Base-by-base conservation (phyloP, 2,797 vertebrate species). In the Sibirionetta formosa region DNA sequence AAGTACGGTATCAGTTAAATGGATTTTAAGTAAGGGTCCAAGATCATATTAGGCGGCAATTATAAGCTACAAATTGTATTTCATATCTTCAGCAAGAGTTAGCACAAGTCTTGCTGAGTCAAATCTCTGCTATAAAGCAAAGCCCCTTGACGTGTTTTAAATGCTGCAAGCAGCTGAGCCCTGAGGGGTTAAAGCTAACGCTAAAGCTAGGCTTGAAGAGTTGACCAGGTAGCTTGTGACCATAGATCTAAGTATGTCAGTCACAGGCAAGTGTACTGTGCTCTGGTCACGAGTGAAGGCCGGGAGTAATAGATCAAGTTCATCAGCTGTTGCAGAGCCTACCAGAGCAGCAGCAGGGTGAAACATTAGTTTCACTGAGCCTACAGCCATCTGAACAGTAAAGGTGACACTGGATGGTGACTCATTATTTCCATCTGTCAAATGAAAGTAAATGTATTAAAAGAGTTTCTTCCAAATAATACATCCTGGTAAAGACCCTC, bases 31-130 rank as follows among this genome's bases (percentile, higher is more conserved):
- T 92, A 95, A 96, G 93, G 93, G 90, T 96, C 94, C 88, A 96
- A 96, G 95, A 97, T 96, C 96, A 93, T 88, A 95, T 93, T 91
- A 96, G 89, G 87, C 87, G 95, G 95, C 96, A 96, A 97, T 97
- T 96, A 96, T 95, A 96, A 95, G 83, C 91, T 96, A 92, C 93
- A 95, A 97, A 96, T 96, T 97, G 90, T 95, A 94, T 95, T 97
- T 95, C 91, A 75, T 92, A 94, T 96, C 94, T 96, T 87, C 81
- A 94, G 78, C 51, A 20, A 93, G 93, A 93, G 81, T 86, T 93
- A 95, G 88, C 75, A 72, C 75, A 91, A 96, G 83, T 77, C 92
- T 94, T 91, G 90, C 92, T 95, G 94, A 97, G 88, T 94, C 96
- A 96, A 92, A 95, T 85, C 86, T 92, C 84, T 71, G 84, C 92